phyloP scores from a whole-genome alignment of 2,888 invertebrate species.

The Hipparchia sbordonii region DNA sequence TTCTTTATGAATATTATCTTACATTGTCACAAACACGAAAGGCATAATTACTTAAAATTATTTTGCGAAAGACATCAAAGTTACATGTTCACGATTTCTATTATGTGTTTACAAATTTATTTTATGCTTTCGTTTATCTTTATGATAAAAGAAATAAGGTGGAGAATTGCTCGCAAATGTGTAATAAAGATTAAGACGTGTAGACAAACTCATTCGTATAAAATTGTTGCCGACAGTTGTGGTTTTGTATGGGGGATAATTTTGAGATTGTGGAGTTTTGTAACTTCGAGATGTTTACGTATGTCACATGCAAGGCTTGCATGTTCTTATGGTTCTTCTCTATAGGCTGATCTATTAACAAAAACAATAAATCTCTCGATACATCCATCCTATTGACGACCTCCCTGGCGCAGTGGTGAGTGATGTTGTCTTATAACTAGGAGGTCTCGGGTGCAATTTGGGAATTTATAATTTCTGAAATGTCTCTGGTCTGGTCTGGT shows the following conservation, averaged over 20 bases:
- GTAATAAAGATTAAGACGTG: slow-evolving; percentile 54
- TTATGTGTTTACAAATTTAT: slow-evolving; percentile 55
- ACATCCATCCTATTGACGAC: too few species aligned
- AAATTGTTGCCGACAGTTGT: slow-evolving; percentile 65
- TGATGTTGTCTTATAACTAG: too few species aligned
- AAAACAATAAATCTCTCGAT: too few species aligned
- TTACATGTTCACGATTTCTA: slow-evolving; percentile 64
- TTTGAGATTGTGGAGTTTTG: slow-evolving; percentile 45
- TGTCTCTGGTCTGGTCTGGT: too few species aligned
- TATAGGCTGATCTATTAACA: too few species aligned
- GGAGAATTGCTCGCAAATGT: slow-evolving; percentile 39
- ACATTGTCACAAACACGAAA: slow-evolving; percentile 31
- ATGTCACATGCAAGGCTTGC: slow-evolving; percentile 10
- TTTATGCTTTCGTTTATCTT: slow-evolving; percentile 33
- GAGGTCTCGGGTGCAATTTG: too few species aligned
- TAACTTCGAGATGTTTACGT: slow-evolving; percentile 28
- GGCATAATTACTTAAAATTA: slow-evolving; percentile 43
- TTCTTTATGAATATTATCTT: not conserved
- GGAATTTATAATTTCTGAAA: too few species aligned
- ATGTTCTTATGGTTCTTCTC: not conserved
- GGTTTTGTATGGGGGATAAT: slow-evolving; percentile 54
- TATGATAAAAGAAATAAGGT: slow-evolving; percentile 45
- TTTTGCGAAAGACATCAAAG: slow-evolving; percentile 58
- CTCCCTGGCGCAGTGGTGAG: too few species aligned
- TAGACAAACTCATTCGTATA: slow-evolving; percentile 64